Evolutionary conservation across 1,140 invertebrate species (phyloP).

Genomic region (Babylonia areolata): DNA sequence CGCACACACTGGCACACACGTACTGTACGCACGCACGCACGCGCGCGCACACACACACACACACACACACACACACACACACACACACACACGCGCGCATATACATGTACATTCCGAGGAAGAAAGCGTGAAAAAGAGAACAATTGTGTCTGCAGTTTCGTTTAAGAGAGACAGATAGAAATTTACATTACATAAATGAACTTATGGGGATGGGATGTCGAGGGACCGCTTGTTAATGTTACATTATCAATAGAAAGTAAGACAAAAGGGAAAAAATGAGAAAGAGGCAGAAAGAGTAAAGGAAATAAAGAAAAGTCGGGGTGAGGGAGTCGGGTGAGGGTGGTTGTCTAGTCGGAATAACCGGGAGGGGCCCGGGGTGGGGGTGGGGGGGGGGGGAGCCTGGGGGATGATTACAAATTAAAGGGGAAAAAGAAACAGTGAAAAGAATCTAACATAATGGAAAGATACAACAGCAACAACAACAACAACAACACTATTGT

Average conservation of each 20-base stretch:
- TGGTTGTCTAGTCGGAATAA: too few relatives aligned
- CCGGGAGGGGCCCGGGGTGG: too few relatives aligned
- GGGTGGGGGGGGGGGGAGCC: not conserved
- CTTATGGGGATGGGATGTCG: not conserved
- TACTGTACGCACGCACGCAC: not conserved
- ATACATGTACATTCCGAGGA: not conserved
- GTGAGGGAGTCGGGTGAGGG: too few relatives aligned
- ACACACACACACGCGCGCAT: not conserved
- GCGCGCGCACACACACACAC: not conserved
- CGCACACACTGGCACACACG: not conserved
- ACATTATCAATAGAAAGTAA: too few relatives aligned
- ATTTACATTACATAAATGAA: too few relatives aligned
- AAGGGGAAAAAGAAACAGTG: not conserved
- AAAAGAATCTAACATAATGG: not conserved
- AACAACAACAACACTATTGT: not conserved
- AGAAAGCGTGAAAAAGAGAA: too few relatives aligned
- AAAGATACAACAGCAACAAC: not conserved
- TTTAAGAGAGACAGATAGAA: too few relatives aligned
- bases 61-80: slow-evolving; percentile 11
- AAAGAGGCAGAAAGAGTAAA: too few relatives aligned
- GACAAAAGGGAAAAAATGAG: too few relatives aligned
- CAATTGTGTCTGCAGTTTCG: too few relatives aligned
- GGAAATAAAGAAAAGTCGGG: too few relatives aligned
- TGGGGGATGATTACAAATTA: not conserved
- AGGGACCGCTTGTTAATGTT: too few relatives aligned